Base-by-base conservation (phyloP, 2,888 invertebrate species). In the Dermolepida albohirtum region DNA sequence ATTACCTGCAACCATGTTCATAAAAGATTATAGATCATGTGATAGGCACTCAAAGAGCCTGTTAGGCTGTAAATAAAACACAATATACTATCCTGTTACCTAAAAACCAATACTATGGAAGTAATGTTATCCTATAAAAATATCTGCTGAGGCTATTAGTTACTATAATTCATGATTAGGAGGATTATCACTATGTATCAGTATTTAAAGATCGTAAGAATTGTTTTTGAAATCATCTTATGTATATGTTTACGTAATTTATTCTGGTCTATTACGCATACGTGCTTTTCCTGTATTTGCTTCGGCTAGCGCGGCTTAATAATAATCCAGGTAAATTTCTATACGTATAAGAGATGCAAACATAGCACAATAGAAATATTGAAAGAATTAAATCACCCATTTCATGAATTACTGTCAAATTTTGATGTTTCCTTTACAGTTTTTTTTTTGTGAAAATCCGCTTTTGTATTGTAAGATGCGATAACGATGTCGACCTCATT, bases 1-100 rank as follows among this genome's bases (percentile, higher is more conserved):
- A 12, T 47, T 62, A 62, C 59, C 47, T 47, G 59, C 10, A 14
- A 62, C 1, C 67, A 69, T 64, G 54, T 67, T 62, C 65, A 50
- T 62, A 69, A 65, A 47, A 71, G 71, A 69, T 71, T 71, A 68
- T 62, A 68, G 64, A 67, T 72, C 69, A 70, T 70, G 68, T 68
- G 74, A 74, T 74, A 71, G 70, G 64, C 68, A 67, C 66, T 73
- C 73, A 73, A 74, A 74, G 73, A 73, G 68, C 69, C 70, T 72
- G 73, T 74, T 73, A 74, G 70, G 70, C 71, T 69, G 68, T 74
- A 72, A 73, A 72, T 72, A 73, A 63, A 39, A 70, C 64, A 73
- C 73, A 73, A 73, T 72, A 66, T 71, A 66, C 70, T 73, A 74
- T 74, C 74, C 70, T 74, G 71, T 74, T 74, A 72, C 74, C 55